Conservation (phyloP, 2,888 invertebrate genomes). For the Oscheius sp. region DNA sequence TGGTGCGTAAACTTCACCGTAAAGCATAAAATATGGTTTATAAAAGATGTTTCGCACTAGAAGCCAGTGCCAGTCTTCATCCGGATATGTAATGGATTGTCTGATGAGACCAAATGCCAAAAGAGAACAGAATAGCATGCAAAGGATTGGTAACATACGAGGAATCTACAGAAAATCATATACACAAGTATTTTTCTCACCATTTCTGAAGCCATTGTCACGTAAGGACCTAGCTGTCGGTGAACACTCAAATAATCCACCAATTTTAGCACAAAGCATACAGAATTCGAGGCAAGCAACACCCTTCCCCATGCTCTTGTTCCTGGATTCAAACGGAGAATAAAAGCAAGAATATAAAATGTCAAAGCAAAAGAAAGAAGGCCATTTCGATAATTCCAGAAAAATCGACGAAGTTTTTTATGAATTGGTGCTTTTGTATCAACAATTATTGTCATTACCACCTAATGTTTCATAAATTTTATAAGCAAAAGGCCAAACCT, state of each 20-base stretch:
- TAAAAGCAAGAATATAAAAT: conserved; percentile 73
- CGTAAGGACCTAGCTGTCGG: conserved; percentile 90
- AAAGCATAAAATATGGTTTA: conserved; percentile 98
- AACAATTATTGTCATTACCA: conserved; percentile 53
- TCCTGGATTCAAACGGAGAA: conserved; percentile 75
- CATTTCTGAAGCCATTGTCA: conserved; percentile 99
- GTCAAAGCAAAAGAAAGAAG: conserved; percentile 78
- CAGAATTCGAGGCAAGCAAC: conserved; percentile 78
- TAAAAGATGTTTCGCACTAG: conserved; percentile 90
- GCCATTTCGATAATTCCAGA: conserved; percentile 60
- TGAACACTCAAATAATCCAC: conserved; percentile 93
- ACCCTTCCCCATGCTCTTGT: conserved; percentile 78
- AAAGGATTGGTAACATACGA: conserved; percentile 97
- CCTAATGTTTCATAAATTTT: not conserved
- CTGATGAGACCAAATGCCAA: conserved; percentile 94
- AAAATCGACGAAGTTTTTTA: conserved; percentile 71
- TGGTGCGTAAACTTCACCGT: conserved; percentile 95
- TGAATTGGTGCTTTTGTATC: conserved; percentile 71
- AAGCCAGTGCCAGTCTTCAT: conserved; percentile 87
- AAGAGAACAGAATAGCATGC: conserved; percentile 89
- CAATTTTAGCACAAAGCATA: conserved; percentile 78
- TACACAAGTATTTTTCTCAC: conserved; percentile 74
- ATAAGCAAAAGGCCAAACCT: conserved; percentile 48
- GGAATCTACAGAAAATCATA: conserved; percentile 59
- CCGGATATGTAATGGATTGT: conserved; percentile 90